Evolutionary conservation across 1,140 invertebrate species (phyloP).

Genomic region (Drosophila pectinifera): DNA sequence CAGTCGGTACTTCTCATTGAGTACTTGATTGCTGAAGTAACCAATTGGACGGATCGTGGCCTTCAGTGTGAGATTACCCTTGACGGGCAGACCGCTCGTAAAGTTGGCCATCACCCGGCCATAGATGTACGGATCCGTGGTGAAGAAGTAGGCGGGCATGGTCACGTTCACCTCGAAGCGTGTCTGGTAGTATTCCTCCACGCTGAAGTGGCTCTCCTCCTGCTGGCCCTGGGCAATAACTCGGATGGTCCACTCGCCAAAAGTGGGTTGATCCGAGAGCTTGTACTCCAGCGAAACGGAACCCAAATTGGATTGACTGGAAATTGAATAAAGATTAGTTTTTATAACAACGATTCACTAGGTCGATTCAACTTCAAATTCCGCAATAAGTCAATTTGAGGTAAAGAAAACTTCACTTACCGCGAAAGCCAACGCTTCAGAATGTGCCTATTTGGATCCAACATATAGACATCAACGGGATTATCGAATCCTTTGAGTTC

Average conservation of each 20-base stretch:
- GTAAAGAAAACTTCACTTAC: constrained; percentile 20
- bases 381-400: background rate
- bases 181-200: constrained; percentile 98
- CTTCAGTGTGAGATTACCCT: constrained; percentile 94
- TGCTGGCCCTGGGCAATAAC: constrained; percentile 95
- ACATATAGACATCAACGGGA: constrained; percentile 95
- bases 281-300: constrained; percentile 96
- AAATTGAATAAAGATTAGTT: too few species aligned
- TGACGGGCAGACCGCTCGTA: constrained; percentile 93
- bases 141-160: constrained; percentile 96
- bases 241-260: constrained; percentile 95
- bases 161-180: constrained; percentile 97
- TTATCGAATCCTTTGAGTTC: constrained; percentile 94
- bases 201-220: constrained; percentile 93
- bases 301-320: constrained; percentile 95
- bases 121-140: constrained; percentile 92
- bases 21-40: constrained; percentile 85
- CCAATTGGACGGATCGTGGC: constrained; percentile 90
- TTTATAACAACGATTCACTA: too few species aligned
- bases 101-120: constrained; percentile 97
- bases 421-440: constrained; percentile 95
- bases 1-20: constrained; percentile 82
- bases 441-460: constrained; percentile 93
- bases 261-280: constrained; percentile 95
- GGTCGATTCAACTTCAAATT: too few species aligned